Evolutionary conservation across 2,888 invertebrate species (phyloP).

Genomic region (Metacarcinus magister): DNA sequence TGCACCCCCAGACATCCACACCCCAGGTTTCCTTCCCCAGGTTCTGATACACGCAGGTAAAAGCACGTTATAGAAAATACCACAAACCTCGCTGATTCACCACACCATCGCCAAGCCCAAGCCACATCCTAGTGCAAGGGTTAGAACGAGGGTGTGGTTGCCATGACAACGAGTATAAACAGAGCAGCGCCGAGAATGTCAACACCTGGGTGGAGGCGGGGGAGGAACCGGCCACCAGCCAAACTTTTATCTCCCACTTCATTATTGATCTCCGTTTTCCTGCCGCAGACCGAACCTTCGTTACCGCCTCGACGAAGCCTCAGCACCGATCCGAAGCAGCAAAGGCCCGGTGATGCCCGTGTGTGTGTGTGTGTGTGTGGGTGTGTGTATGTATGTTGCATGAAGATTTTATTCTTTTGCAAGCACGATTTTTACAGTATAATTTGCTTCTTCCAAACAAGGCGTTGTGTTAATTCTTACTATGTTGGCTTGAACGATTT

Average conservation of each 20-base stretch:
- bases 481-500: too few species aligned
- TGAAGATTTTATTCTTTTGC: not conserved
- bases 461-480: too few species aligned
- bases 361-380: not conserved
- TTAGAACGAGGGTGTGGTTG: constrained; percentile 59
- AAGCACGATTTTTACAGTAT: not conserved
- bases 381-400: not conserved
- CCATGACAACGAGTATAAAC: constrained; percentile 74
- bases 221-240: constrained; percentile 52
- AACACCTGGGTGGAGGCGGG: constrained; percentile 69
- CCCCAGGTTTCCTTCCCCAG: not conserved
- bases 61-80: not conserved
- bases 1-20: not conserved
- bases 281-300: not conserved
- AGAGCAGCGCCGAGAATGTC: constrained; percentile 71
- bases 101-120: not conserved
- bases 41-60: not conserved
- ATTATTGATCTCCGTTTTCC: constrained; percentile 72
- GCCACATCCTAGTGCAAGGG: not conserved
- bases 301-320: not conserved
- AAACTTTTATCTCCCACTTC: constrained; percentile 73
- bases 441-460: not conserved
- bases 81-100: not conserved
- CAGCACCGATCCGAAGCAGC: not conserved
- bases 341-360: not conserved